Base-by-base conservation (phyloP, 2,888 invertebrate genomes). In the Coremacera marginata region DNA sequence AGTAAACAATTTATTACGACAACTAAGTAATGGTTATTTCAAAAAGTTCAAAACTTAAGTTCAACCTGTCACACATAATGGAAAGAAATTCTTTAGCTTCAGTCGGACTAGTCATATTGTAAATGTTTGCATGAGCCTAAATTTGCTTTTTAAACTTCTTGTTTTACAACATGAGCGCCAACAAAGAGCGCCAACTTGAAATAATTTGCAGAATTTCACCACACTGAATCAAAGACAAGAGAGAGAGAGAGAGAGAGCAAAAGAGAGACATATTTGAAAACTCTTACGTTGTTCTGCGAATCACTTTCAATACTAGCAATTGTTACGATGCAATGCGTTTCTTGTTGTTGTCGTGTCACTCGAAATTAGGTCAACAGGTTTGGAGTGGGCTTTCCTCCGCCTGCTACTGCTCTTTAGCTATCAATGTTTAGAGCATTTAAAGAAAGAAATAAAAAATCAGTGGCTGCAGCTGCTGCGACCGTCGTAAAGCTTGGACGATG, bases 361-460 rank as follows among this genome's bases (percentile, higher is more conserved):
- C 85, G 85, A 89, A 89, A 89, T 89, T 89, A 88, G 89, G 89
- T 89, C 89, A 89, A 89, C 89, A 89, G 89, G 88, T 89, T 89
- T 89, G 86, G 87, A 86, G 87, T 87, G 85, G 84, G 81, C 79
- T 79, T 80, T 76, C 82, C 81, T 83, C 82, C 82, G 81, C 80
- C 79, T 75, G 75, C 78, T 78, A 44, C 75, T 49, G 34, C 67
- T 57, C 25, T 27, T 63, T 60, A 63, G 70, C 22, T 73, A 27
- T 44, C 44, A 44, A 44, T 44, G 44, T 19, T 31, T 19, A 52
- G 27, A 31, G 70, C 49, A 70, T 70, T 31, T 70, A 22, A 16
- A 70, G 11, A 67, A 16, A 52, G 16, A 52, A 19, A 52, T n/a
- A n/a, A 55, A 55, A 19, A 19, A 19, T 22, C 27, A 8, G 55